Conservation (phyloP, 1,140 invertebrate genomes). For the Lordiphosa stackelbergi region DNA sequence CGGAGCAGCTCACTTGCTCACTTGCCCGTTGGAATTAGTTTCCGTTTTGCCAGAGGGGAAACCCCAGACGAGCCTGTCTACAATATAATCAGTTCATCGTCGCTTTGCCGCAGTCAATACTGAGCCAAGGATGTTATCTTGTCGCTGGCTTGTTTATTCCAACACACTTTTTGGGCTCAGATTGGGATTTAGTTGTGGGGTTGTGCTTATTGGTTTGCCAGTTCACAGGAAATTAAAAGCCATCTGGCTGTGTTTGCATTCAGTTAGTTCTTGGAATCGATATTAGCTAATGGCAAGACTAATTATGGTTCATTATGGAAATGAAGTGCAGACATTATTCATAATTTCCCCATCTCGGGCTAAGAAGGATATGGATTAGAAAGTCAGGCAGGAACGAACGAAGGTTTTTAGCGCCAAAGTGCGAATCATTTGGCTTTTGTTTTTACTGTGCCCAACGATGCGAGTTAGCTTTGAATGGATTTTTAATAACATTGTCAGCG, state of each 20-base stretch:
- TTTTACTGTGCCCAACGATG: slow-evolving; percentile 8
- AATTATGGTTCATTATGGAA: slow-evolving; percentile 52
- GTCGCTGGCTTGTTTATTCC: slow-evolving; percentile 26
- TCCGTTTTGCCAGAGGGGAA: slow-evolving; percentile 20
- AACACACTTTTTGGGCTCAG: slow-evolving; percentile 35
- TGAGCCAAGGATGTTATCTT: slow-evolving; percentile 44
- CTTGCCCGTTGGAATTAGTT: slow-evolving; percentile 65
- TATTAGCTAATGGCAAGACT: slow-evolving; percentile 43
- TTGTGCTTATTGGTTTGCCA: slow-evolving; percentile 49
- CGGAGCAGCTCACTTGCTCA: slow-evolving; percentile 39
- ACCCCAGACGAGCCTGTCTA: slow-evolving; percentile 47
- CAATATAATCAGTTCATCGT: slow-evolving; percentile 71
- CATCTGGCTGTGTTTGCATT: slow-evolving; percentile 37
- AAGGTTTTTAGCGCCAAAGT: background rate
- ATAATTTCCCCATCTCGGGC: slow-evolving; percentile 7
- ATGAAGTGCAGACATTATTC: slow-evolving; percentile 27
- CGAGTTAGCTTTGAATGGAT: slow-evolving; percentile 59
- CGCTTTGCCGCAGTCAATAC: slow-evolving; percentile 59
- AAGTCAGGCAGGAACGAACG: background rate
- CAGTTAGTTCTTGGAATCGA: slow-evolving; percentile 25
- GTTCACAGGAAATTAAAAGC: slow-evolving; percentile 66
- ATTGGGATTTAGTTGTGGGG: slow-evolving; percentile 47
- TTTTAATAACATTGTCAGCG: slow-evolving; percentile 73
- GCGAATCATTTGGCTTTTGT: background rate
- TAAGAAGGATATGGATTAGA: background rate